phyloP scores from a whole-genome alignment of 2,888 invertebrate genomes.

The Meloe dianella region DNA sequence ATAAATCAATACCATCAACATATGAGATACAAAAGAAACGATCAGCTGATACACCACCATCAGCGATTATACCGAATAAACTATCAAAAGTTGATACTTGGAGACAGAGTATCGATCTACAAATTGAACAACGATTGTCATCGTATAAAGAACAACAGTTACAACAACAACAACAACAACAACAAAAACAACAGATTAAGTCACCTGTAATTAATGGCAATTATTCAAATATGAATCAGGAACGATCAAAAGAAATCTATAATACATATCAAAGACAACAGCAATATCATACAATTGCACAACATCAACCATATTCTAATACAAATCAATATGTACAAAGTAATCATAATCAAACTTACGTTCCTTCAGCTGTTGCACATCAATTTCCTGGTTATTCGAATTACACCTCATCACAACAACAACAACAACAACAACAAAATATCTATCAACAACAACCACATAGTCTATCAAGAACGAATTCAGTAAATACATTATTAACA shows the following conservation, averaged over 20 bases:
- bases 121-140: constrained; percentile 63
- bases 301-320: constrained; percentile 36
- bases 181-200: constrained; percentile 24
- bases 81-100: constrained; percentile 62
- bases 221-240: constrained; percentile 37
- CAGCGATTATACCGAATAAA: constrained; percentile 57
- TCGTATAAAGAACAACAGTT: constrained; percentile 53
- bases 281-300: constrained; percentile 39
- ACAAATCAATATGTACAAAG: constrained; percentile 44
- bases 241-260: constrained; percentile 42
- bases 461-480: constrained; percentile 44
- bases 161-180: constrained; percentile 38
- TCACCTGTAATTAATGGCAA: constrained; percentile 40
- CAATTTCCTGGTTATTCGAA: constrained; percentile 49
- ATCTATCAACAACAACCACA: constrained; percentile 40
- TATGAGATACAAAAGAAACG: constrained; percentile 52
- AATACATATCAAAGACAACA: constrained; percentile 48
- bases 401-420: constrained; percentile 30
- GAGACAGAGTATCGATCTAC: constrained; percentile 63
- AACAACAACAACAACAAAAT: constrained; percentile 38
- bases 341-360: constrained; percentile 53
- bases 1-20: constrained; percentile 35
- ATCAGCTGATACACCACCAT: constrained; percentile 51
- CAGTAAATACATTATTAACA: constrained; percentile 44
- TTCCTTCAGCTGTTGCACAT: constrained; percentile 51